phyloP scores from a whole-genome alignment of 2,888 invertebrate genomes.

The Drosophila maculinotata region DNA sequence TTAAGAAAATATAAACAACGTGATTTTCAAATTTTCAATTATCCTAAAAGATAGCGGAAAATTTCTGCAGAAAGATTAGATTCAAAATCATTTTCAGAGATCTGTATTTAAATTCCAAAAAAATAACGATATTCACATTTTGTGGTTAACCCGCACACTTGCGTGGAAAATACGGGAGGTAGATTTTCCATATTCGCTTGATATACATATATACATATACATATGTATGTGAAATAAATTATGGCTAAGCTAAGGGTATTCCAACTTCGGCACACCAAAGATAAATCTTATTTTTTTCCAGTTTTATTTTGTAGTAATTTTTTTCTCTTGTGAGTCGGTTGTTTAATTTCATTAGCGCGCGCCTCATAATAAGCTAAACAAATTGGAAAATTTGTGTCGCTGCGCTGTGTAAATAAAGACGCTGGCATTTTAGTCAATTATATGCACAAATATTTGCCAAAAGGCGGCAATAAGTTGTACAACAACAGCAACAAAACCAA shows the following conservation, averaged over 20 bases:
- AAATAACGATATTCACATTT: no score
- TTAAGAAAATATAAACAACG: no score
- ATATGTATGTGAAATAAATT: no score
- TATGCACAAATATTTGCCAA: slow-evolving; percentile 68
- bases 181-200: no score
- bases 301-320: neutral
- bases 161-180: no score
- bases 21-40: no score
- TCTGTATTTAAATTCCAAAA: no score
- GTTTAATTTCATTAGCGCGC: slow-evolving; percentile 63
- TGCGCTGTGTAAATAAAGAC: slow-evolving; percentile 24
- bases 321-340: slow-evolving; percentile 11
- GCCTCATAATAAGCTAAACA: slow-evolving; percentile 61
- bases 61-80: no score
- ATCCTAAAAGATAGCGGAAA: no score
- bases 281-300: neutral
- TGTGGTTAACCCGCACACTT: no score
- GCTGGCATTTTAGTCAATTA: slow-evolving; percentile 63
- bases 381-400: slow-evolving; percentile 68
- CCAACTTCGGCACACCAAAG: neutral
- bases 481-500: neutral
- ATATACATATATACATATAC: no score
- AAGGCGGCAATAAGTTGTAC: neutral
- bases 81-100: no score
- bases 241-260: neutral